Base-by-base conservation (phyloP, 2,797 vertebrate genomes). In the Bradypus variegatus region DNA sequence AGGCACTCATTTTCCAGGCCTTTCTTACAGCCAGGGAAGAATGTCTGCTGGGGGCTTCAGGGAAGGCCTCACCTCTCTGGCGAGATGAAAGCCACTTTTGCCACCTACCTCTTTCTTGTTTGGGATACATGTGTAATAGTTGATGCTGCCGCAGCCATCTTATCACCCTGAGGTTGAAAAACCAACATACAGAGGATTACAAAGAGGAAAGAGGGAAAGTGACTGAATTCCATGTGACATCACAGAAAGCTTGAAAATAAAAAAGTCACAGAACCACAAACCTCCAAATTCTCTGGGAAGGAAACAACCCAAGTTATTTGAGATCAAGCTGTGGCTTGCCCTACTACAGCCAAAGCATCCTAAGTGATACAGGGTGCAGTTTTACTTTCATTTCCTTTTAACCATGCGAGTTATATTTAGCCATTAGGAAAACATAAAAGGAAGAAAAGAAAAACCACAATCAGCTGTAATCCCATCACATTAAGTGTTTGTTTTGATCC, bases 231-330 rank as follows among this genome's bases (percentile, higher is more conserved):
- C 50, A 13, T 9, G 36, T 76, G 60, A 53, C 4, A 2, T 45
- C 75, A 6, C 0, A 2, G 36, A 38, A 6, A 48, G 11, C 1
- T 11, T 21, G 50, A n/a, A 45, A 45, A 45, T 45, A 11, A 12
- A n/a, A 21, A 33, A 55, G 12, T 31, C 33, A 41, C 58, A 36
- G 79, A 38, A 18, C 53, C 25, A 36, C 13, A 58, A 14, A 38
- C 19, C 29, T 65, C 5, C 8, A 31, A 36, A 70, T 45, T 45
- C 41, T 53, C 55, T 41, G 55, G 1, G 27, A 29, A 72, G 60
- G 23, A 38, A 79, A 31, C 23, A 6, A 25, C 2, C 62, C 8
- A 14, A 38, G 23, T 27, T 14, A 27, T 77, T 58, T 25, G 25
- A 21, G 2, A 23, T 15, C 13, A 50, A 45, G 10, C 33, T n/a